A percentile compares a stretch with the other conserved stretches of the same genome.
Evolutionary conservation across 1,140 invertebrate species (phyloP).

Genomic region (Ceratoteleas bidentatus): DNA sequence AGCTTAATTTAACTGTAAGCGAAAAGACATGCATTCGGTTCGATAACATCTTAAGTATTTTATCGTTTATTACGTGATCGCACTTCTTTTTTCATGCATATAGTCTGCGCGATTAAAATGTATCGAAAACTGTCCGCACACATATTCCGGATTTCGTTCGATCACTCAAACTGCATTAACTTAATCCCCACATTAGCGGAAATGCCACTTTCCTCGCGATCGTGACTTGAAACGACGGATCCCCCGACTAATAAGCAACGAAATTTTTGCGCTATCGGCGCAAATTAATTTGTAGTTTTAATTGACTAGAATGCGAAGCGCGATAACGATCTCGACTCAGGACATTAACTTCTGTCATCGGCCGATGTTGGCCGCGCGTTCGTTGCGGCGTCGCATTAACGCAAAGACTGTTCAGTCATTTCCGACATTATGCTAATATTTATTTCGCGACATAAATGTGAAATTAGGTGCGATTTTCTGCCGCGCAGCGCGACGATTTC

Average conservation of each 20-base stretch:
- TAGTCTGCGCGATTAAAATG: no score
- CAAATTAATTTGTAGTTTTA: constrained; percentile 64
- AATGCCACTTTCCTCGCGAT: constrained; percentile 1
- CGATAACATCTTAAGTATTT: no score
- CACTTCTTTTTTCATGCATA: background rate
- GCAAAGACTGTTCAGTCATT: constrained; percentile 56
- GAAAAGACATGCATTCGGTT: no score
- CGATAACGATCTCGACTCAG: constrained; percentile 53
- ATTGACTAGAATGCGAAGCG: constrained; percentile 58
- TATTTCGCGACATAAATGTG: constrained; percentile 52
- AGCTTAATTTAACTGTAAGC: no score
- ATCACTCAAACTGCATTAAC: background rate
- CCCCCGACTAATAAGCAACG: constrained; percentile 30
- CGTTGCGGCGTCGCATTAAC: constrained; percentile 44
- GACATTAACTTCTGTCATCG: constrained; percentile 54
- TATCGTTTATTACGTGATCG: background rate
- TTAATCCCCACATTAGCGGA: background rate
- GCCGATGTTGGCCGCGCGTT: constrained; percentile 34
- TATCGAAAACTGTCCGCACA: no score
- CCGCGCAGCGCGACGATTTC: constrained; percentile 26
- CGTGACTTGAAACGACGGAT: constrained; percentile 22
- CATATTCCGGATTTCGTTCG: background rate
- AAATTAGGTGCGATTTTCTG: constrained; percentile 62
- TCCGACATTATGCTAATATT: constrained; percentile 60
- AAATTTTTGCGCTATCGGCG: constrained; percentile 39